These are phyloP conservation scores for Peromyscus melanophrys DNA, from an alignment of 2,797 vertebrate species.

Conservation along the genomic window DNA sequence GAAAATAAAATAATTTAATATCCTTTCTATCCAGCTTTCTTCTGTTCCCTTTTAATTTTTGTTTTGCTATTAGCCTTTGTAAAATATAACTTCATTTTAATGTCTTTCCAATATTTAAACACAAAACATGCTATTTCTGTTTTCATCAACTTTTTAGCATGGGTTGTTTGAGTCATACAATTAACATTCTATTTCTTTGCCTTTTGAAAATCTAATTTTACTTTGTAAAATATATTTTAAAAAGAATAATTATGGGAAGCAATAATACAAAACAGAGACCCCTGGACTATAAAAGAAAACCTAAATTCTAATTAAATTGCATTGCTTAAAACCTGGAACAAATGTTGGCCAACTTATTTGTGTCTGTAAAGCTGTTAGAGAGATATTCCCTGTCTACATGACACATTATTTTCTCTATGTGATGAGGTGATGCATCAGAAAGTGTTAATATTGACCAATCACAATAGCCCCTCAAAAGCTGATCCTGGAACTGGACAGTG, in stretches of 20 bases:
- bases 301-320: background rate
- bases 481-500: background rate
- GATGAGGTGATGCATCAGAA: background rate
- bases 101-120: background rate
- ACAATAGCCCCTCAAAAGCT: background rate
- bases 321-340: background rate
- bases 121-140: background rate
- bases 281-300: background rate
- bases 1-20: background rate
- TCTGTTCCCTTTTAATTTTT: background rate
- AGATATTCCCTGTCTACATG: background rate
- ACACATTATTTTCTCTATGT: background rate
- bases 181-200: background rate
- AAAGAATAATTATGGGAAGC: background rate
- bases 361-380: background rate
- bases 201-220: conserved; percentile 19
- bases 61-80: background rate
- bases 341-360: background rate
- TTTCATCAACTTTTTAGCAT: background rate
- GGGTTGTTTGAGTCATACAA: background rate
- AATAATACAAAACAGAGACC: background rate
- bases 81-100: conserved; percentile 20
- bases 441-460: background rate
- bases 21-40: background rate
- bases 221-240: background rate